Conservation (phyloP, 1,140 invertebrate species). For the Drosophila seguyi region DNA sequence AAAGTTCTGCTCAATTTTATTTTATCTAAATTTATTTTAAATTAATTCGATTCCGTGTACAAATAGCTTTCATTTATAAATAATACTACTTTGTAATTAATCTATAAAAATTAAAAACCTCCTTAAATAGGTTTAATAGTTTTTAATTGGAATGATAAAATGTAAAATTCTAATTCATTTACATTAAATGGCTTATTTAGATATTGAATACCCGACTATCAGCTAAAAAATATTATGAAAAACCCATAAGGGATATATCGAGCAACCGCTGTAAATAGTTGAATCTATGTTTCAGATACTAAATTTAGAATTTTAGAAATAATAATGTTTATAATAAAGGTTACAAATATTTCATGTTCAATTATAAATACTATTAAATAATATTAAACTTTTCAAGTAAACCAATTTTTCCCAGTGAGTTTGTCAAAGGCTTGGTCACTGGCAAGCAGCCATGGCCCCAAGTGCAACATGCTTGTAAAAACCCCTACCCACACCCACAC, state of each 20-base stretch:
- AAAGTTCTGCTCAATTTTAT: not conserved
- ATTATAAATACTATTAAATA: not conserved
- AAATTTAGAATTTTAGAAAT: too few species aligned
- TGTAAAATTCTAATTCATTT: not conserved
- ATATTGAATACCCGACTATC: too few species aligned
- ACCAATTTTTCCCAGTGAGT: not conserved
- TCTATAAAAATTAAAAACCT: not conserved
- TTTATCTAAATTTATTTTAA: not conserved
- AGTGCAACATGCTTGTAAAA: slow-evolving; percentile 73
- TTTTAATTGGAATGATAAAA: not conserved
- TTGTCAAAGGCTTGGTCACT: slow-evolving; percentile 35
- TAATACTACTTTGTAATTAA: not conserved
- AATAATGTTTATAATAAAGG: not conserved
- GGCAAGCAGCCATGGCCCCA: slow-evolving; percentile 52
- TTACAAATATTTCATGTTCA: not conserved
- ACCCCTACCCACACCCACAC: slow-evolving; percentile 34
- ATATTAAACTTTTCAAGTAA: not conserved
- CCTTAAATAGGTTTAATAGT: not conserved
- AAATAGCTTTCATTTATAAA: not conserved
- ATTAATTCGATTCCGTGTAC: too few species aligned
- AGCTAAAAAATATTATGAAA: not conserved
- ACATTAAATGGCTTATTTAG: not conserved
- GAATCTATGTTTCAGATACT: too few species aligned
- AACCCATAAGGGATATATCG: not conserved
- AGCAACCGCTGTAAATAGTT: not conserved